Percentiles rank a stretch among this genome's conserved stretches.
Evolutionary conservation across 1,140 invertebrate genomes (phyloP).

Genomic region (Drosophila parabipectinata): DNA sequence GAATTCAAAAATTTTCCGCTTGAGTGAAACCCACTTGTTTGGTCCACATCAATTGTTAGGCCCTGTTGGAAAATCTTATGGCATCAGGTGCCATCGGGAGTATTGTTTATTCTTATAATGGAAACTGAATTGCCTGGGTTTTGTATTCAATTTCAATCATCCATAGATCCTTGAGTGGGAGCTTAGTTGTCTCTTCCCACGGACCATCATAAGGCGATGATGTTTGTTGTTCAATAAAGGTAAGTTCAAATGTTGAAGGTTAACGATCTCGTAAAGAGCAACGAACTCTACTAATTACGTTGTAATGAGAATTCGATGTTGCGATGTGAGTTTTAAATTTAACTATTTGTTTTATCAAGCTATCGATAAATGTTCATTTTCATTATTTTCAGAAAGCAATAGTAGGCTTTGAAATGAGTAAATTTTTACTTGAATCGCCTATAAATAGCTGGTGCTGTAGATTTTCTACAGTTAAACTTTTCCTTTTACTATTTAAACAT

Average conservation of each 20-base stretch:
- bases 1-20: slow-evolving; percentile 58
- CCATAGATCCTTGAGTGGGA: slow-evolving; percentile 68
- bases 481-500: too few relatives aligned
- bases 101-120: slow-evolving; percentile 52
- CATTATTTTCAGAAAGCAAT: too few relatives aligned
- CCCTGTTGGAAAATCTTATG: slow-evolving; percentile 40
- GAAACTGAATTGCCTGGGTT: slow-evolving; percentile 44
- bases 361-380: too few relatives aligned
- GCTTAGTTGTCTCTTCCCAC: slow-evolving; percentile 65
- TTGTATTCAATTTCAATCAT: slow-evolving; percentile 72
- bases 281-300: slow-evolving; percentile 46
- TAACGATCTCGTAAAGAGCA: slow-evolving; percentile 52
- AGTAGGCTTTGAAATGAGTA: too few relatives aligned
- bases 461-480: too few relatives aligned
- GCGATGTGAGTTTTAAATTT: neutral
- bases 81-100: slow-evolving; percentile 68
- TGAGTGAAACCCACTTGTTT: slow-evolving; percentile 45
- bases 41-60: slow-evolving; percentile 57
- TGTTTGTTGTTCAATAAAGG: slow-evolving; percentile 39
- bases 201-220: slow-evolving; percentile 21
- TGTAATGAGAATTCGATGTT: slow-evolving; percentile 2
- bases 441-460: too few relatives aligned
- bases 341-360: neutral
- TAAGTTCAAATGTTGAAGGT: slow-evolving; percentile 36
- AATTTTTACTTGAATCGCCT: too few relatives aligned